Evolutionary conservation across 2,888 invertebrate genomes (phyloP).

Genomic region (Subacronicta megacephala): DNA sequence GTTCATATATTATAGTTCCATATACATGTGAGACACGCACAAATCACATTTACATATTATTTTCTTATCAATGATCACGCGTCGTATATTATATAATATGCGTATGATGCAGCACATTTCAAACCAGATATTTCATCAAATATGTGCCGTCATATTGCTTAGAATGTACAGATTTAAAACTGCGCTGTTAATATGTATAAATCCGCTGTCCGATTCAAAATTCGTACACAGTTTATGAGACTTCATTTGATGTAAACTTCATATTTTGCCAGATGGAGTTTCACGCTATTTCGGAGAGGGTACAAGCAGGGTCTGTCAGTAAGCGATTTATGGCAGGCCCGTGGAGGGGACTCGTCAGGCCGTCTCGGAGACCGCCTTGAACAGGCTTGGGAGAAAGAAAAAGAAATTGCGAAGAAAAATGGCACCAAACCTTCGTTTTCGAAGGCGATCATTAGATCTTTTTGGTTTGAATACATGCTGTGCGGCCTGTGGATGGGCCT

Average conservation of each 20-base stretch:
- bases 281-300: constrained; percentile 88
- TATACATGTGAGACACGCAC: no score
- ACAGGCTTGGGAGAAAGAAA: constrained; percentile 88
- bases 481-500: constrained; percentile 81
- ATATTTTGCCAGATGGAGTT: constrained; percentile 56
- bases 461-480: constrained; percentile 82
- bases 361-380: constrained; percentile 89
- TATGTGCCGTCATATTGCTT: no score
- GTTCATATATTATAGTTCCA: no score
- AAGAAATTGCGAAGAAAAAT: constrained; percentile 70
- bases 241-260: background rate
- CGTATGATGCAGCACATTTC: background rate
- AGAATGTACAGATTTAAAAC: no score
- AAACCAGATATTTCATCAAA: background rate
- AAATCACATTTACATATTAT: no score
- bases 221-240: no score
- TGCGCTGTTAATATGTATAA: no score
- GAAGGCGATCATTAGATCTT: constrained; percentile 85
- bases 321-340: constrained; percentile 90
- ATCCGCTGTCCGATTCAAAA: no score
- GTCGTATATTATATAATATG: no score
- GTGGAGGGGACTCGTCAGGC: constrained; percentile 88
- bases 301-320: constrained; percentile 87
- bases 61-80: no score
- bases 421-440: constrained; percentile 84